These are phyloP conservation scores for Theonella swinhoei DNA, from an alignment of 37 sponge, comb jelly and placozoan species.

Conservation along the genomic window DNA sequence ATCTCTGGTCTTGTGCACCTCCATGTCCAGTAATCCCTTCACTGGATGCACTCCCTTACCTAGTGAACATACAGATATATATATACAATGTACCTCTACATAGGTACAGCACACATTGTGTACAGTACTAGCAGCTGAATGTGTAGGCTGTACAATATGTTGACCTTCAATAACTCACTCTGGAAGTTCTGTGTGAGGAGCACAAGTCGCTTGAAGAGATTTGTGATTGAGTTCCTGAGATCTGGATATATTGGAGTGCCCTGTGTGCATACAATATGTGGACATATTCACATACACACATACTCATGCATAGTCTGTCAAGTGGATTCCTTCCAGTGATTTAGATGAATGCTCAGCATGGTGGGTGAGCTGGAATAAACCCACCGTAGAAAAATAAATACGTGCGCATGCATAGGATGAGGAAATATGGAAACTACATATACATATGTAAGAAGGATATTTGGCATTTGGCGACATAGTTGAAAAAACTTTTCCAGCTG, in stretches of 20 bases:
- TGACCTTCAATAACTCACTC: slow-evolving; percentile 35
- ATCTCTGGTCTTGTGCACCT: slow-evolving; percentile 40
- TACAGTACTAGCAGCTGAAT: neutral
- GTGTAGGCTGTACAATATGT: no score
- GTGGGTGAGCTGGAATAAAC: no score
- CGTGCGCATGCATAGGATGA: no score
- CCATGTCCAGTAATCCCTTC: slow-evolving; percentile 4
- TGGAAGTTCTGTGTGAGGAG: slow-evolving; percentile 52
- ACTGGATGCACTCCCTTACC: neutral
- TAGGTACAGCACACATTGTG: neutral
- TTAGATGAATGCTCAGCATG: no score
- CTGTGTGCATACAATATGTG: slow-evolving; percentile 3
- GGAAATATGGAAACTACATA: no score
- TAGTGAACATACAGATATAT: neutral
- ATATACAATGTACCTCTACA: neutral
- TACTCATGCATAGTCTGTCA: no score
- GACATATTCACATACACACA: neutral
- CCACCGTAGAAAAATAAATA: no score
- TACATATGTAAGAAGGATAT: no score
- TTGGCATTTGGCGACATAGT: no score
- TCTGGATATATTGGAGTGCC: slow-evolving; percentile 74
- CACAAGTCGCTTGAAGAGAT: slow-evolving; percentile 60
- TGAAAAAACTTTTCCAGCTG: no score
- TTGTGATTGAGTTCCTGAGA: slow-evolving; percentile 57
- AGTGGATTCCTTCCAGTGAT: no score